These are phyloP conservation scores for Xiphophorus birchmanni DNA, from an alignment of 2,797 vertebrate species.

Conservation along the genomic window DNA sequence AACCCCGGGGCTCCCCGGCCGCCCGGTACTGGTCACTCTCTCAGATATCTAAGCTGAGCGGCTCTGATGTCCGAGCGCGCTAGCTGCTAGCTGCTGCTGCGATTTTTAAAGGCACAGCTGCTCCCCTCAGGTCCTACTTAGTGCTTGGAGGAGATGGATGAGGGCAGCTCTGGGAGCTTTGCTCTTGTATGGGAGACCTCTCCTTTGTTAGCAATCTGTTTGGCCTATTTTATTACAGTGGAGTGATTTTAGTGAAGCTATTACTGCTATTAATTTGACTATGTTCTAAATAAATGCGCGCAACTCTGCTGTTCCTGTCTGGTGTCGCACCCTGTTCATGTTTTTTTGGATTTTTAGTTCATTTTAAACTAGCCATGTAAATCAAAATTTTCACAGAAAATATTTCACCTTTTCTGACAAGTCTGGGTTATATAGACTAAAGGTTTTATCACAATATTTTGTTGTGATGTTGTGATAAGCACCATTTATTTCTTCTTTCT, in stretches of 20 bases:
- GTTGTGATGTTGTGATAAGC: no score
- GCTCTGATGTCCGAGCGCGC: conserved; percentile 46
- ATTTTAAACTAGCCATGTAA: neutral
- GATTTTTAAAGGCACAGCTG: conserved; percentile 47
- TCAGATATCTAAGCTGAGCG: conserved; percentile 61
- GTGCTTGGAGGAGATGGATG: conserved; percentile 29
- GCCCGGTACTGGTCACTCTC: conserved; percentile 66
- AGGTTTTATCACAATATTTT: no score
- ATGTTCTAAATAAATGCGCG: neutral
- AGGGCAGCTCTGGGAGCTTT: conserved; percentile 35
- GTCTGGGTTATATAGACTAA: no score
- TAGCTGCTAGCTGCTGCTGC: conserved; percentile 8
- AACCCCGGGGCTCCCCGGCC: conserved; percentile 56
- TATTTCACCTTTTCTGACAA: neutral
- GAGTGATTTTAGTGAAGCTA: neutral
- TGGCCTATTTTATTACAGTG: neutral
- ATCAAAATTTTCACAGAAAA: neutral
- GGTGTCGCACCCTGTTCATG: no score
- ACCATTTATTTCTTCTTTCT: no score
- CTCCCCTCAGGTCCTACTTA: conserved; percentile 24
- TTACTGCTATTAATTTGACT: neutral
- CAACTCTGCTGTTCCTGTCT: neutral
- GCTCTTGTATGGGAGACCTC: conserved; percentile 17
- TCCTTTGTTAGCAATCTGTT: conserved; percentile 26
- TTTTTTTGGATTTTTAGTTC: neutral